Evolutionary conservation across 2,888 invertebrate genomes (phyloP).

Genomic region (Trichogramma dendrolimi): DNA sequence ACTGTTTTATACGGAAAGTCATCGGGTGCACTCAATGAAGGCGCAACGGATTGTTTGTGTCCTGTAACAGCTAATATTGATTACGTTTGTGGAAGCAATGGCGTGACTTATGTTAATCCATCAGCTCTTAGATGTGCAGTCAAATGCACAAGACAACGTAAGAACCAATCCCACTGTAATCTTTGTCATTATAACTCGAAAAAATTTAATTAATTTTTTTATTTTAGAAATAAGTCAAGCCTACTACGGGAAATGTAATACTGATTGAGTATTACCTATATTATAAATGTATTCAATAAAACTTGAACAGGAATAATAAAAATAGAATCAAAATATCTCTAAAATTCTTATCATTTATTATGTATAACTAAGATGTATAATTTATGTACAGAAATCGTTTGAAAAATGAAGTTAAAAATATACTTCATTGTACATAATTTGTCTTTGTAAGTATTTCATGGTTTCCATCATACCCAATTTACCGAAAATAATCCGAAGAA

Average conservation of each 20-base stretch:
- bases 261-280: not conserved
- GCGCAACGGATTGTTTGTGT: conserved; percentile 2
- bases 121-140: conserved; percentile 4
- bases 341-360: too few relatives aligned
- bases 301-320: too few relatives aligned
- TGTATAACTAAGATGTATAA: too few relatives aligned
- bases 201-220: not conserved
- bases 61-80: conserved; percentile 8
- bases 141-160: not conserved
- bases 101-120: conserved; percentile 12
- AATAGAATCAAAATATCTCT: too few relatives aligned
- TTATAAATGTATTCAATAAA: too few relatives aligned
- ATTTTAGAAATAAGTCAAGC: not conserved
- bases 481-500: too few relatives aligned
- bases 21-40: conserved; percentile 1
- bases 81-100: conserved; percentile 13
- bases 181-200: not conserved
- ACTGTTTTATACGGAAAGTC: not conserved
- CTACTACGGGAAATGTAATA: not conserved
- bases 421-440: too few relatives aligned
- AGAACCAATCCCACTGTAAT: not conserved
- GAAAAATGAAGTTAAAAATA: too few relatives aligned
- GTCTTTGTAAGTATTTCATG: too few relatives aligned
- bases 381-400: too few relatives aligned
- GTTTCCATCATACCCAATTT: too few relatives aligned